Percentiles rank a stretch among this genome's conserved stretches.
These are phyloP conservation scores for Xanthia togata DNA, from an alignment of 2,888 invertebrate genomes.

Conservation along the genomic window DNA sequence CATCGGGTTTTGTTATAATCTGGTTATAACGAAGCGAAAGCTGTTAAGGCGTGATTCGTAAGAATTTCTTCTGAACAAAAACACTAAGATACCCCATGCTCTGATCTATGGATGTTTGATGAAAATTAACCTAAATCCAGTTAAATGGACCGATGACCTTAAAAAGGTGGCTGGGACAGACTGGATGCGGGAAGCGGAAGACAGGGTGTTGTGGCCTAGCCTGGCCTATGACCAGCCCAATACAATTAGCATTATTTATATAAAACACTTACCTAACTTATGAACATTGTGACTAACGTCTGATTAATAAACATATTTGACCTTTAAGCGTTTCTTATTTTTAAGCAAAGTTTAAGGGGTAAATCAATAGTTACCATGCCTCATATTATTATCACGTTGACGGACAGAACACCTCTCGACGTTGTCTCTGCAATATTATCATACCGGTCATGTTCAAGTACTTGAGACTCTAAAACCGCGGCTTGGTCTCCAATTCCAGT, in stretches of 20 bases:
- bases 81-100: too few relatives aligned
- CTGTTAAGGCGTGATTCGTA: background rate
- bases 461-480: background rate
- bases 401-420: too few relatives aligned
- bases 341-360: too few relatives aligned
- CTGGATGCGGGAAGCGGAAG: too few relatives aligned
- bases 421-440: too few relatives aligned
- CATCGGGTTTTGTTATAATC: background rate
- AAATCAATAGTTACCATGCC: too few relatives aligned
- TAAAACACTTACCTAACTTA: background rate
- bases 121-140: background rate
- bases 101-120: background rate
- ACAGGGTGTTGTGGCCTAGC: too few relatives aligned
- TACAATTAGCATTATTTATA: background rate
- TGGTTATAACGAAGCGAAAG: too few relatives aligned
- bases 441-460: background rate
- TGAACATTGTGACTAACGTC: background rate
- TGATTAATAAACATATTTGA: background rate
- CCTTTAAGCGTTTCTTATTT: background rate
- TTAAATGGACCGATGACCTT: too few relatives aligned
- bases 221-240: too few relatives aligned
- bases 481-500: slow-evolving; percentile 10
- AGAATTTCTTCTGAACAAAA: background rate
- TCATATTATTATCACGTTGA: too few relatives aligned
- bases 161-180: too few relatives aligned